Evolutionary conservation across 2,113 vertebrate genomes (phyloP).

Genomic region (Anser brachyrhynchus): DNA sequence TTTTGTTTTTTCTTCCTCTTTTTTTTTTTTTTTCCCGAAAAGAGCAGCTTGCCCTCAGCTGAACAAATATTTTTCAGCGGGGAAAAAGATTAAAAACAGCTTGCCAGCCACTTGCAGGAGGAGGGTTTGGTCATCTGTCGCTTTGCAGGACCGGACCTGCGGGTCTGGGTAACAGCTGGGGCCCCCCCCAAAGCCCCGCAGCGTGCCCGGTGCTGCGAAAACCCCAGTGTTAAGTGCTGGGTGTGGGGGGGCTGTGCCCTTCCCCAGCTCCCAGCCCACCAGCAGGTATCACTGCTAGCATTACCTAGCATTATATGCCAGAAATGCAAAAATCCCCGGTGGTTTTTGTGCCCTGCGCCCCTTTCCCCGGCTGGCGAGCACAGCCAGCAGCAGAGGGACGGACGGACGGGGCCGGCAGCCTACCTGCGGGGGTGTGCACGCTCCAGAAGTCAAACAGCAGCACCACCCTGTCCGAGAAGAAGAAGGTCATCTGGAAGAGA

Average conservation of each 20-base stretch:
- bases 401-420: not conserved
- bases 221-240: not conserved
- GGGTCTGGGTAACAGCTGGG: not conserved
- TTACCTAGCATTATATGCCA: not conserved
- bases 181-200: not conserved
- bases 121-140: not conserved
- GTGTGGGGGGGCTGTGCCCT: not conserved
- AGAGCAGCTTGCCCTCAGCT: not conserved
- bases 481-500: conserved; percentile 89
- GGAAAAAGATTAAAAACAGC: not conserved
- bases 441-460: conserved; percentile 95
- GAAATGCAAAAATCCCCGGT: not conserved
- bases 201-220: not conserved
- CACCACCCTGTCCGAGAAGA: conserved; percentile 81
- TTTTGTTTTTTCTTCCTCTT: too few relatives aligned
- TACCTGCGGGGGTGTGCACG: conserved; percentile 87
- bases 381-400: not conserved
- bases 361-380: fast-evolving
- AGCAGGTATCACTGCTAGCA: not conserved
- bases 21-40: not conserved
- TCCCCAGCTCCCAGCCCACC: not conserved
- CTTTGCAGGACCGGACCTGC: not conserved
- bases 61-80: not conserved
- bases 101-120: not conserved
- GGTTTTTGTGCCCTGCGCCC: fast-evolving